phyloP scores from a whole-genome alignment of 2,113 vertebrate species.

The Gallinago undulata region DNA sequence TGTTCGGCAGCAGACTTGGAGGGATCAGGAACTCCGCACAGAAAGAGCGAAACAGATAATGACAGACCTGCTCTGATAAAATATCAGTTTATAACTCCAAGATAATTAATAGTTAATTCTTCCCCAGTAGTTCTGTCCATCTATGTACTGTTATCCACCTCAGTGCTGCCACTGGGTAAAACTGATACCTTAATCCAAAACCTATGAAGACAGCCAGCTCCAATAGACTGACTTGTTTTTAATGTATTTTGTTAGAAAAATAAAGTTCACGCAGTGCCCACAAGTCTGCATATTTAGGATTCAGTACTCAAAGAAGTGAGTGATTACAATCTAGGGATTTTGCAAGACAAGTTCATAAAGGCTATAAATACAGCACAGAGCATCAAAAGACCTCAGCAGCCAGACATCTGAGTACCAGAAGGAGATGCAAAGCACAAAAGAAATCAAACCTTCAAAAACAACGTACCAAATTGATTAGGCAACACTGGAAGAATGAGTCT shows the following conservation, averaged over 20 bases:
- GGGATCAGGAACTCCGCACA: not conserved
- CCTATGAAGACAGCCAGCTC: not conserved
- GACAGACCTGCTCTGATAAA: not conserved
- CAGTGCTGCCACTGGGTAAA: not conserved
- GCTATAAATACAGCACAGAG: conserved; percentile 5
- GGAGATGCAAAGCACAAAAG: not conserved
- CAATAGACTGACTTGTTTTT: not conserved
- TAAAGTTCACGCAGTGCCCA: conserved; percentile 2
- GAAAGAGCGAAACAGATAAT: not conserved
- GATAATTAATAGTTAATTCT: not conserved
- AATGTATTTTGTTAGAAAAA: conserved; percentile 36
- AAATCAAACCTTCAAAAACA: conserved; percentile 19
- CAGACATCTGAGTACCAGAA: conserved; percentile 18
- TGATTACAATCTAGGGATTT: conserved; percentile 56
- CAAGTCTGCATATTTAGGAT: conserved; percentile 38
- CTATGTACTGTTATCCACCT: not conserved
- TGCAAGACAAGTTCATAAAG: conserved; percentile 40
- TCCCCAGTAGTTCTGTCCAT: not conserved
- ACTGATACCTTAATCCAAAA: not conserved
- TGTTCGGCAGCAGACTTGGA: not conserved
- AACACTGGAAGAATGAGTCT: conserved; percentile 2
- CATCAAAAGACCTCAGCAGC: conserved; percentile 24
- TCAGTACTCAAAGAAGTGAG: not conserved
- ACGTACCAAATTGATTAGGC: not conserved
- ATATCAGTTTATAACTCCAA: not conserved